phyloP scores from a whole-genome alignment of 2,888 invertebrate species.

The Disparrhopalites patrizii region DNA sequence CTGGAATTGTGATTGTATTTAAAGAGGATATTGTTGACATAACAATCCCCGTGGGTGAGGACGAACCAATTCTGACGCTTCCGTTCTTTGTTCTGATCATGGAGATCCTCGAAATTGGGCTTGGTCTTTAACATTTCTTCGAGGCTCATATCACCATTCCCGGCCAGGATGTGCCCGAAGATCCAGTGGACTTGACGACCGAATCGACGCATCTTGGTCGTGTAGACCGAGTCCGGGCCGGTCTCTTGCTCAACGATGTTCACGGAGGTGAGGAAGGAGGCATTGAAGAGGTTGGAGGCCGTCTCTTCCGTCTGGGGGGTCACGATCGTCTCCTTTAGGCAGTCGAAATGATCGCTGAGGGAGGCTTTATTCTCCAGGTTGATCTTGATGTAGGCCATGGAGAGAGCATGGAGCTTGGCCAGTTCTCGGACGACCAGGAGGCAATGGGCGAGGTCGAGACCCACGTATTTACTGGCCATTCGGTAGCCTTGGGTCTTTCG shows the following conservation, averaged over 20 bases:
- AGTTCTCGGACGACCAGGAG: conserved; percentile 20
- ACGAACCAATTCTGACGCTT: conserved; percentile 26
- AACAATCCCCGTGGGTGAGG: conserved; percentile 29
- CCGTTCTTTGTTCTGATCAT: conserved; percentile 27
- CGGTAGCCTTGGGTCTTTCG: conserved; percentile 12
- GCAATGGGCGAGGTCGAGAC: conserved; percentile 27
- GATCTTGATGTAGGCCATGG: conserved; percentile 28
- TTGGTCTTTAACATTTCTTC: conserved; percentile 15
- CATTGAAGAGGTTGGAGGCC: conserved; percentile 12
- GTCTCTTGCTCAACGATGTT: conserved; percentile 15
- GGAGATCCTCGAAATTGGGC: conserved; percentile 23
- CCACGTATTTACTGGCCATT: conserved; percentile 21
- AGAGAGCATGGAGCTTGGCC: conserved; percentile 29
- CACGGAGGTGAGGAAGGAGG: conserved; percentile 1
- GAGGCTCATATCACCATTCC: conserved; percentile 20
- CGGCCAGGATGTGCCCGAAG: conserved; percentile 26
- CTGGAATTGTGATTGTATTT: conserved; percentile 15
- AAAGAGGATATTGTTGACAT: conserved; percentile 26
- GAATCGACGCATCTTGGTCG: conserved; percentile 19
- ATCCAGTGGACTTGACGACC: conserved; percentile 16
- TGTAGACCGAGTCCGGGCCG: conserved; percentile 15
- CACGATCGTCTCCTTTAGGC: conserved; percentile 22
- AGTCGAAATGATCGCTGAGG: conserved; percentile 20
- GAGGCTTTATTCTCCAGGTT: neutral
- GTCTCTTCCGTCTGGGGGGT: conserved; percentile 16